Evolutionary conservation across 2,888 invertebrate genomes (phyloP).

Genomic region (Timema podura): DNA sequence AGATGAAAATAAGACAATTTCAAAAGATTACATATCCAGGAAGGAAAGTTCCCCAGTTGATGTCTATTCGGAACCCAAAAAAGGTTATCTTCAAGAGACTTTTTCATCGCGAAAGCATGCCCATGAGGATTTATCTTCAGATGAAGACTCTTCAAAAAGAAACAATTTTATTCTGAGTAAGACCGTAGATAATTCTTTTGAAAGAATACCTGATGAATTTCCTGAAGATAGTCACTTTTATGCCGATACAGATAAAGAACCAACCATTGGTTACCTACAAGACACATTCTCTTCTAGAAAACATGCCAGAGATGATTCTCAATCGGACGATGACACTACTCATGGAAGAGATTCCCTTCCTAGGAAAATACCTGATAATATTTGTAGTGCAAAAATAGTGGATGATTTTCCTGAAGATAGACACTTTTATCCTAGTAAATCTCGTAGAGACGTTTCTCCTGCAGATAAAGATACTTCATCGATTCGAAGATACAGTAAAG

Average conservation of each 20-base stretch:
- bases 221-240: conserved; percentile 3
- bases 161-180: conserved; percentile 12
- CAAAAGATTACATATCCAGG: conserved; percentile 11
- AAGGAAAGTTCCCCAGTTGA: background rate
- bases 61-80: background rate
- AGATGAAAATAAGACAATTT: background rate
- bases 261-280: background rate
- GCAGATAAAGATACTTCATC: conserved; percentile 1
- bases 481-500: background rate
- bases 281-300: conserved; percentile 7
- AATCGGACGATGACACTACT: background rate
- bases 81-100: conserved; percentile 9
- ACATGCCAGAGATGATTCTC: conserved; percentile 13
- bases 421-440: conserved; percentile 3
- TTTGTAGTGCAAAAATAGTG: too few relatives aligned
- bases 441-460: background rate
- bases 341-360: conserved; percentile 13
- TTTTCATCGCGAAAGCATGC: conserved; percentile 1
- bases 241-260: background rate
- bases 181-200: background rate
- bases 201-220: conserved; percentile 9
- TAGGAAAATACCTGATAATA: background rate
- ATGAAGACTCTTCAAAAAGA: background rate
- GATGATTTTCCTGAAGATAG: conserved; percentile 19
- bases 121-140: conserved; percentile 8